Conservation (phyloP, 2,113 vertebrate genomes). For the Saimiri boliviensis region DNA sequence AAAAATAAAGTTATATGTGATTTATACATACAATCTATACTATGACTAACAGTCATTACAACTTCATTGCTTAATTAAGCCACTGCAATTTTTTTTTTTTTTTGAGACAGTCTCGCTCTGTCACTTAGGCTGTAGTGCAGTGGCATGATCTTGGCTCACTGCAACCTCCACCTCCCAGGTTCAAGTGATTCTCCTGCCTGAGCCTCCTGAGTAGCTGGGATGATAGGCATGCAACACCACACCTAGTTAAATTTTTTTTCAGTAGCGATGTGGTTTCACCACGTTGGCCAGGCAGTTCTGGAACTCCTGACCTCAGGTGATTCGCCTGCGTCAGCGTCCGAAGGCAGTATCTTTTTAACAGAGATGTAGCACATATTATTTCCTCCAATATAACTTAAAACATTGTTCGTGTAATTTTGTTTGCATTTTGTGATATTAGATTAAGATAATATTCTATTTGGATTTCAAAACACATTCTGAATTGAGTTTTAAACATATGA, state of each 20-base stretch:
- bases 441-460: neutral
- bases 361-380: neutral
- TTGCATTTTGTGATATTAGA: neutral
- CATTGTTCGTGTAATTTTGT: conserved; percentile 2
- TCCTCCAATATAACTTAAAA: conserved; percentile 10
- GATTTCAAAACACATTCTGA: neutral
- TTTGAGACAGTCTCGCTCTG: too few relatives aligned
- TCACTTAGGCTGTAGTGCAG: too few relatives aligned
- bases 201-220: too few relatives aligned
- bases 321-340: too few relatives aligned
- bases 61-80: neutral
- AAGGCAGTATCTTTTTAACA: neutral
- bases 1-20: neutral
- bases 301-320: too few relatives aligned
- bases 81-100: neutral
- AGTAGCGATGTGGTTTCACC: too few relatives aligned
- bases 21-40: neutral
- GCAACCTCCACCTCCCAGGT: too few relatives aligned
- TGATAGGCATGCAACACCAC: too few relatives aligned
- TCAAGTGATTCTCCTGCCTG: too few relatives aligned
- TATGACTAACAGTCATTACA: neutral
- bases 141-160: too few relatives aligned
- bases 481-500: conserved; percentile 3
- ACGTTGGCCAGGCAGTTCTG: too few relatives aligned
- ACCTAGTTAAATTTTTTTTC: too few relatives aligned